Conservation (phyloP, 2,888 invertebrate genomes). For the Mythimna lalbum region DNA sequence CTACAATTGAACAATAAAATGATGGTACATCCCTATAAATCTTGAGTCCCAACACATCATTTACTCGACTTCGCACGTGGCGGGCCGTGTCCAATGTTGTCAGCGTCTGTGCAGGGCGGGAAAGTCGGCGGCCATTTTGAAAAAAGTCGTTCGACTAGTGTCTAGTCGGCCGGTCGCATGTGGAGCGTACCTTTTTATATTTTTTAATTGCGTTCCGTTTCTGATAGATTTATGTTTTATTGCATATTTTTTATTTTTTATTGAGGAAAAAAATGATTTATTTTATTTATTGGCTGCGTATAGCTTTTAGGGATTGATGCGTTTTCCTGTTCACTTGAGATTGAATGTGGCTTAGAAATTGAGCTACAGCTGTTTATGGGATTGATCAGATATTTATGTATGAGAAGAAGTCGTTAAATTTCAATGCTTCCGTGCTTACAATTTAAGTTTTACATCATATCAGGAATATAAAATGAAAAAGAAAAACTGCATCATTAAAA, state of each 20-base stretch:
- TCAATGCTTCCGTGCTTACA: constrained; percentile 2
- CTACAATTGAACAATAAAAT: constrained; percentile 61
- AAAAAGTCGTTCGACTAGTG: constrained; percentile 80
- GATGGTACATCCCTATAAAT: constrained; percentile 68
- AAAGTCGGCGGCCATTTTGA: constrained; percentile 82
- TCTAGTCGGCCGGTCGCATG: constrained; percentile 65
- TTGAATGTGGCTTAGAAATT: constrained; percentile 37
- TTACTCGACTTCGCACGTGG: constrained; percentile 80
- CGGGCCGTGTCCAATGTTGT: constrained; percentile 75
- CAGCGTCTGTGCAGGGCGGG: constrained; percentile 76
- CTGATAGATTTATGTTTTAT: constrained; percentile 63
- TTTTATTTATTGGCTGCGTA: constrained; percentile 56
- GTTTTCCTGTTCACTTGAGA: constrained; percentile 44
- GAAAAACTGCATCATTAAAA: constrained; percentile 7
- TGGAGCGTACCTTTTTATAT: constrained; percentile 61
- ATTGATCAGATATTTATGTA: constrained; percentile 38
- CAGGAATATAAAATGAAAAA: not conserved
- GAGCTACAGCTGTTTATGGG: constrained; percentile 29
- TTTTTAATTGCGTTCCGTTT: constrained; percentile 68
- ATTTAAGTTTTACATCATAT: constrained; percentile 5
- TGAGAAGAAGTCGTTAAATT: constrained; percentile 16
- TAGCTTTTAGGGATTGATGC: constrained; percentile 51
- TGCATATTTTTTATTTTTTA: constrained; percentile 52
- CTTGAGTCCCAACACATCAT: constrained; percentile 68
- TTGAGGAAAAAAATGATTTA: constrained; percentile 53